Percentiles rank a stretch among this genome's conserved stretches.
phyloP scores from a whole-genome alignment of 2,888 invertebrate species.

The Ceriagrion tenellum region DNA sequence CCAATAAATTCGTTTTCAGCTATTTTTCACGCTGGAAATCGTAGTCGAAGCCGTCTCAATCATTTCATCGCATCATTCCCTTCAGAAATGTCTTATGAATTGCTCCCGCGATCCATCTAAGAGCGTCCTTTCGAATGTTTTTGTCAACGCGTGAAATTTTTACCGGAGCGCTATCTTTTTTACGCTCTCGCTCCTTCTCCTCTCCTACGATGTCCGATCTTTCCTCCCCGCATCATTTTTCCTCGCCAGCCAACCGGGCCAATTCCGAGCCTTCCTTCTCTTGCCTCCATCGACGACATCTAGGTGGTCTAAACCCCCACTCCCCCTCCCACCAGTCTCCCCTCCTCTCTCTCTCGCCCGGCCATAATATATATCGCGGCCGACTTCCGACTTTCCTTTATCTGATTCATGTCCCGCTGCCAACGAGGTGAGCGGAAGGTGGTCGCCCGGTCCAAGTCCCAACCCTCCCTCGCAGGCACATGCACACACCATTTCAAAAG shows the following conservation, averaged over 20 bases:
- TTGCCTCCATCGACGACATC: background rate
- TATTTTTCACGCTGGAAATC: background rate
- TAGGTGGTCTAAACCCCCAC: background rate
- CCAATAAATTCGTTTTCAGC: background rate
- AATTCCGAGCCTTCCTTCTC: background rate
- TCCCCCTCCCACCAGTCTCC: background rate
- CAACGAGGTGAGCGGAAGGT: conserved; percentile 67
- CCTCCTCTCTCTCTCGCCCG: background rate
- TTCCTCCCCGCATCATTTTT: conserved; percentile 22
- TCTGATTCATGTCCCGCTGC: conserved; percentile 66
- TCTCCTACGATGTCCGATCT: background rate
- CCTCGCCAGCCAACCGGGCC: background rate
- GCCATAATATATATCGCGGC: conserved; percentile 57
- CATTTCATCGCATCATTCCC: conserved; percentile 32
- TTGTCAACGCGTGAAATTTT: conserved; percentile 10
- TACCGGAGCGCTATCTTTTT: conserved; percentile 8
- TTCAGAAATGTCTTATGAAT: conserved; percentile 30
- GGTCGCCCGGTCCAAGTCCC: background rate
- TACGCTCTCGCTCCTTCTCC: background rate
- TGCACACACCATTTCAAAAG: conserved; percentile 47
- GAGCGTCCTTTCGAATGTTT: background rate
- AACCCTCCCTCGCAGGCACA: background rate
- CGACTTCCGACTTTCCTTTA: conserved; percentile 58
- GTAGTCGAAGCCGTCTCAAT: conserved; percentile 29
- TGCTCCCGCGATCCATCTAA: conserved; percentile 41